Evolutionary conservation across 2,113 vertebrate genomes (phyloP), one percentile per base, ranked within the genome.

Genomic region (Hyperopisus bebe): DNA sequence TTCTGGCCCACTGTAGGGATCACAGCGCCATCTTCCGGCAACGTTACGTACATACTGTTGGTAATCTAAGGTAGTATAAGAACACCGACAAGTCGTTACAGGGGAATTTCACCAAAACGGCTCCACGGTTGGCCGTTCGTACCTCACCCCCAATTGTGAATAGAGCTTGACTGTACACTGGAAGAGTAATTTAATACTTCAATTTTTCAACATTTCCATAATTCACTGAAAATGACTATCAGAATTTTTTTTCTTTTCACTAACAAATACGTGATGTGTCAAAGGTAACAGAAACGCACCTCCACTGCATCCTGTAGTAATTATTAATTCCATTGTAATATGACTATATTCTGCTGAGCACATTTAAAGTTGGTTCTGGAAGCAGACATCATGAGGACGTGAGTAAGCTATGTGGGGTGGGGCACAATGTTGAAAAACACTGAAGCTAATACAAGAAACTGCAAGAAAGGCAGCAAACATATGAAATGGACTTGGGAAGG

Each of bases 21-120:
- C 31, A 83, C 74, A 83, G 88, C 21, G 74, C 70, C 88, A 89
- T 44, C 88, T 89, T 82, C 35, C 42, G 88, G 88, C 50, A 55
- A 24, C 31, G 80, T 80, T 27, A 8, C 10, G 87, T 24, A 47
- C 8, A 8, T 21, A 55, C 35, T 10, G n/a, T 27, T 9, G 19
- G 35, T 83, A 82, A 42, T 82, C 39, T 66, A 27, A 27, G 62
- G 62, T 27, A 70, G 1, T 70, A 70, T 31, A 9, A 11, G 62
- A 31, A 31, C 9, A 11, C 10, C 10, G 3, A 6, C 47, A 48
- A 85, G 44, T 48, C 24, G 21, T n/a, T 48, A 84, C 46, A 10
- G 24, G 19, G 17, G 31, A 84, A 21, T n/a, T 42, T 84, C 82
- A 84, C 19, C 82, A 21, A 24, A 84, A 47, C 3, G 42, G 21